Conservation (phyloP, 1,140 invertebrate species). For the Paramacrobiotus metropolitanus region DNA sequence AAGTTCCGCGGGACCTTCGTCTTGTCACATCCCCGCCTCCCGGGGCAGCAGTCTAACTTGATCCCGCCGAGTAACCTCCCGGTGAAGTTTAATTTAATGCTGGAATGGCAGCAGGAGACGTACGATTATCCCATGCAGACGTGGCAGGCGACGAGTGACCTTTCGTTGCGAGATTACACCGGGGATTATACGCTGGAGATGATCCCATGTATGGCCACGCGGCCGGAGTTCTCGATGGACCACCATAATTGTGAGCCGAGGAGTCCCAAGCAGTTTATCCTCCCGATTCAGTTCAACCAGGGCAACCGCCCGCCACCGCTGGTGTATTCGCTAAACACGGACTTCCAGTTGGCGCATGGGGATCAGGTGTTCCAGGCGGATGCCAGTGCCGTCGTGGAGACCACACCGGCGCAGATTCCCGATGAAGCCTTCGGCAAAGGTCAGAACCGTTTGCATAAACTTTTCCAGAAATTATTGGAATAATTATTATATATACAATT, state of each 20-base stretch:
- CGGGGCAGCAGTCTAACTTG: conserved; percentile 17
- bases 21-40: conserved; percentile 18
- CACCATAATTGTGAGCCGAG: conserved; percentile 19
- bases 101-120: conserved; percentile 25
- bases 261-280: conserved; percentile 21
- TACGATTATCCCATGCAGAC: conserved; percentile 26
- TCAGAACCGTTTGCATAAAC: too few relatives aligned
- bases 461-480: too few relatives aligned
- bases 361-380: conserved; percentile 22
- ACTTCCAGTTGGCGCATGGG: conserved; percentile 26
- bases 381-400: conserved; percentile 16
- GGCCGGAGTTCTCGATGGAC: conserved; percentile 17
- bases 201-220: conserved; percentile 23
- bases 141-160: conserved; percentile 25
- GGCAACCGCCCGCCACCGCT: conserved; percentile 25
- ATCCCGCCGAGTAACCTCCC: conserved; percentile 17
- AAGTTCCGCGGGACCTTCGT: conserved; percentile 27
- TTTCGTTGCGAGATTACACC: conserved; percentile 24
- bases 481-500: too few relatives aligned
- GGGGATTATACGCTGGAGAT: conserved; percentile 24
- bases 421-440: conserved; percentile 15
- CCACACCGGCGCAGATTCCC: conserved; percentile 14
- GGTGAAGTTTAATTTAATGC: conserved; percentile 22
- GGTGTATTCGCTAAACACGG: conserved; percentile 26
- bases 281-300: conserved; percentile 27